phyloP scores from a whole-genome alignment of 2,888 invertebrate species.

The Dryococelus australis region DNA sequence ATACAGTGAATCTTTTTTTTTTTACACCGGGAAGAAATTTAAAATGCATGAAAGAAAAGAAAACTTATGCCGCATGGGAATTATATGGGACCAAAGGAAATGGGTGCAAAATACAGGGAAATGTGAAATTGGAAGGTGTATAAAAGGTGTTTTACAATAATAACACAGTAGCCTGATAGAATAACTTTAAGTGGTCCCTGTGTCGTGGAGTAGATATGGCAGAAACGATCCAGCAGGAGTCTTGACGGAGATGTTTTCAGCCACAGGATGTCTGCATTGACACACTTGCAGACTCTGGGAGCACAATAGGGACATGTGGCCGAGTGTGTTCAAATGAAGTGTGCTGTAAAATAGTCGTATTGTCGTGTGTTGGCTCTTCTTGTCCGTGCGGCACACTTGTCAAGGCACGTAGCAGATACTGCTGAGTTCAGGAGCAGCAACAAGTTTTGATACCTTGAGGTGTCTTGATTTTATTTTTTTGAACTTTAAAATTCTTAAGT shows the following conservation, averaged over 20 bases:
- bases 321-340: neutral
- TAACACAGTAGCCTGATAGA: too few relatives aligned
- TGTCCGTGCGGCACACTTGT: neutral
- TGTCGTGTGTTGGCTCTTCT: neutral
- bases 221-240: neutral
- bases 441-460: neutral
- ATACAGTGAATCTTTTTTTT: too few relatives aligned
- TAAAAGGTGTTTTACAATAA: too few relatives aligned
- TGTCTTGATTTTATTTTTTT: too few relatives aligned
- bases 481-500: too few relatives aligned
- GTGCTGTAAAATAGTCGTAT: neutral
- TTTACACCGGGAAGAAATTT: too few relatives aligned
- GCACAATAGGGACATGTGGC: neutral
- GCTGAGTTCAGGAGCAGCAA: neutral
- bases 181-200: neutral
- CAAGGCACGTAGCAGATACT: slow-evolving; percentile 3
- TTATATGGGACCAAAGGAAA: too few relatives aligned
- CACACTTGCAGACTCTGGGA: neutral
- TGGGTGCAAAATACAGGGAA: too few relatives aligned
- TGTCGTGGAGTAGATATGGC: neutral
- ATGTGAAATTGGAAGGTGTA: too few relatives aligned
- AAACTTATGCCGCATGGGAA: too few relatives aligned
- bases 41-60: too few relatives aligned
- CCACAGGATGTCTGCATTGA: neutral
- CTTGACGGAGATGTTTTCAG: neutral